Evolutionary conservation across 2,888 invertebrate species (phyloP), one percentile per base, ranked within the genome.

Genomic region (Spodoptera exigua): DNA sequence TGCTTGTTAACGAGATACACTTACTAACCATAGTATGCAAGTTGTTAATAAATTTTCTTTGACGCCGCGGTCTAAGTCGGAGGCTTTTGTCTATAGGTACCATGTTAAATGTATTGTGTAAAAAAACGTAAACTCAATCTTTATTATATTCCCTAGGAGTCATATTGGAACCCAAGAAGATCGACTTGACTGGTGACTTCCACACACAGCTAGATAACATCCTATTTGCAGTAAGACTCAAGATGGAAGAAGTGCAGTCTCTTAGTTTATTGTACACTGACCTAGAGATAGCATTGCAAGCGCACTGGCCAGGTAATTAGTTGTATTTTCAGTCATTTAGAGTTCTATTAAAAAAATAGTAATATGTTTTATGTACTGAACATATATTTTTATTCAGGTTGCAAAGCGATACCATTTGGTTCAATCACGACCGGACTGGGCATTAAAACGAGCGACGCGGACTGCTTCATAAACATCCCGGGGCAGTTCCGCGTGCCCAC

Each of bases 351-450:
- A n/a, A n/a, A n/a, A n/a, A n/a, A n/a, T n/a, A n/a, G n/a, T n/a
- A 27, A 27, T 9, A 9, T 27, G 27, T 27, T 27, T 27, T 27
- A 27, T 9, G 5, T 5, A 27, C 9, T 27, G 7, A 9, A 27
- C 5, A 27, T 27, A 27, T 36, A 1, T 13, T 21, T 35, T 21
- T 17, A 0, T 14, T 12, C 18, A 94, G 94, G 89, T 13, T 92
- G 93, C 70, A 69, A 74, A 36, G 89, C 92, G 2, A 65, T 89
- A 4, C 95, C 96, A 2, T 98, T 97, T 88, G 97, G 98, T 2
- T 97, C 97, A 0, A 95, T 96, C 35, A 95, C 96, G 1, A 97
- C 96, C 1, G 96, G 96, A 2, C 89, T 97, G 48, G 96, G 96
- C 45, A 95, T 97, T 59, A 95, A 95, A 81, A 88, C 94, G 74